Evolutionary conservation across 1,140 invertebrate species (phyloP), one percentile per base, ranked within the genome.

Genomic region (Trichonephila inaurata): DNA sequence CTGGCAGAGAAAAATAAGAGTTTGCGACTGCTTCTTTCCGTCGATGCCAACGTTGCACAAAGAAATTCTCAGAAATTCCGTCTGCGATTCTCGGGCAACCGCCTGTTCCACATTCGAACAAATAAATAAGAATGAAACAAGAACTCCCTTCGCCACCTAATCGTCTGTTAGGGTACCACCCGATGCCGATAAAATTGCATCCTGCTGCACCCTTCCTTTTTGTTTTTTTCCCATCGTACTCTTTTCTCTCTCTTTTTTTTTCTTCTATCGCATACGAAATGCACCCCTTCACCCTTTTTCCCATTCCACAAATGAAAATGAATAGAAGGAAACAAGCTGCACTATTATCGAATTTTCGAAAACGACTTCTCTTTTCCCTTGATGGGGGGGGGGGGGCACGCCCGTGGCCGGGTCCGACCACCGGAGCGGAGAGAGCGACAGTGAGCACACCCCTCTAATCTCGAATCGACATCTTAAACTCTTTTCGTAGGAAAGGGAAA

Each of bases 401-500:
- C 33, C 33, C 18, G 72, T 77, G 72, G 72, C 28, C 72, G 72
- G 40, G 72, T 77, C 72, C 72, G 28, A 77, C 72, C 72, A 77
- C 72, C 72, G 72, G 28, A 77, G 72, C 72, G 33, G 72, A 77
- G 69, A 66, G 66, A 69, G n/a, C 66, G 66, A 69, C 66, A 69
- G 66, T 14, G 72, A 77, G 72, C 72, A 40, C 24, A 77, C 28
- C 28, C 16, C 28, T 77, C 72, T 77, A 40, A 77, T 77, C 72
- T 77, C 72, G 72, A 40, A 77, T 28, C 72, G 72, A 77, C 72
- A 77, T 77, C 72, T 77, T 77, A 77, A 77, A 77, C 72, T 77
- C 72, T 77, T 77, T 77, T 77, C 28, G 72, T 1, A 28, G 72
- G 33, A 40, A 77, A 19, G 28, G 7, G 28, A 33, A 7, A 28